phyloP scores from a whole-genome alignment of 2,797 vertebrate genomes.

The Trachops cirrhosus region DNA sequence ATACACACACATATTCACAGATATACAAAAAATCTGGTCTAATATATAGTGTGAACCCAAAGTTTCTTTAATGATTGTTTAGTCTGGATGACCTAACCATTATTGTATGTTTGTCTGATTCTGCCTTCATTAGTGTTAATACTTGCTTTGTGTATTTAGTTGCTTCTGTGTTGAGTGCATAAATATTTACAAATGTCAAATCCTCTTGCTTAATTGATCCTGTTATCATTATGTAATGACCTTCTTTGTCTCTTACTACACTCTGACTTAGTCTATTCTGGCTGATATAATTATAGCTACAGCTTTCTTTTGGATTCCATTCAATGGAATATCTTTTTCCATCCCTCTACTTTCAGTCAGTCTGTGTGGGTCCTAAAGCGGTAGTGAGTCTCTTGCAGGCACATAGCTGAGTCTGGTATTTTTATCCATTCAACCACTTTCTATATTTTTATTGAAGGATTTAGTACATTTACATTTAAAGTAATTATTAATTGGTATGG shows the following conservation, averaged over 20 bases:
- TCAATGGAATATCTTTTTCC: background rate
- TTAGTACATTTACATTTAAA: background rate
- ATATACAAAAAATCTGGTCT: background rate
- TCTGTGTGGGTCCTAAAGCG: background rate
- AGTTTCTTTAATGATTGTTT: background rate
- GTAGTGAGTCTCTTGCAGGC: background rate
- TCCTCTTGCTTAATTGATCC: background rate
- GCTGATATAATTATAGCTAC: background rate
- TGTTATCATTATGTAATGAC: background rate
- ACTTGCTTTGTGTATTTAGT: background rate
- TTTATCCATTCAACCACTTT: background rate
- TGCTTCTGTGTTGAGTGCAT: background rate
- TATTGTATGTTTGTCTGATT: background rate
- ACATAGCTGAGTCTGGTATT: background rate
- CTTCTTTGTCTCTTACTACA: background rate
- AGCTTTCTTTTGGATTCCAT: background rate
- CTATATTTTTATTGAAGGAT: background rate
- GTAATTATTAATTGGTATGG: background rate
- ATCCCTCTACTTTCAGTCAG: background rate
- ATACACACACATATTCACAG: no score
- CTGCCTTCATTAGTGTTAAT: background rate
- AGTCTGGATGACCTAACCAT: background rate
- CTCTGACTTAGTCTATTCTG: background rate
- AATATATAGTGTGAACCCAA: background rate
- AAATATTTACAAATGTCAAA: background rate